Evolutionary conservation across 2,113 vertebrate species (phyloP).

Genomic region (Scomber colias): DNA sequence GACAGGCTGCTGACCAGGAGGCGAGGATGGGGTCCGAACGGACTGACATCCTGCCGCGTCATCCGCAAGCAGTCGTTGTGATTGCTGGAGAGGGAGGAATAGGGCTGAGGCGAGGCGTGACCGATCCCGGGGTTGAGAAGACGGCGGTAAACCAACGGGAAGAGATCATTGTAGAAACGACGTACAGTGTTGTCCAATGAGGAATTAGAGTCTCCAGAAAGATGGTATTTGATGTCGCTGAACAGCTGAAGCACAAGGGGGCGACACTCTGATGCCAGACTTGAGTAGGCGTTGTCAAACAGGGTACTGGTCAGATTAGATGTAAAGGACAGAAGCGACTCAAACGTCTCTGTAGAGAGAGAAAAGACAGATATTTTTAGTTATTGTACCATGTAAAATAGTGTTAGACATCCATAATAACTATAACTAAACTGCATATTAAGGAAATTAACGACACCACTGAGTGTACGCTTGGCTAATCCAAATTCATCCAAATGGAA

Average conservation of each 20-base stretch:
- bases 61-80: constrained; percentile 89
- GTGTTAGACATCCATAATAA: neutral
- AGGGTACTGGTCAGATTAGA: constrained; percentile 89
- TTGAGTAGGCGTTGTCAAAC: constrained; percentile 89
- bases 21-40: constrained; percentile 89
- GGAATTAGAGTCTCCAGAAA: constrained; percentile 84
- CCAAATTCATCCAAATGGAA: no score
- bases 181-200: constrained; percentile 84
- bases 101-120: constrained; percentile 56
- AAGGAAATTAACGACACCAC: no score
- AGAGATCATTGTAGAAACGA: constrained; percentile 90
- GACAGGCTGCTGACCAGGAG: constrained; percentile 84
- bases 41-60: constrained; percentile 89
- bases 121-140: constrained; percentile 90
- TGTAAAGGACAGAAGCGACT: constrained; percentile 89
- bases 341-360: constrained; percentile 87
- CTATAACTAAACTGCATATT: neutral
- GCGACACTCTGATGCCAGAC: constrained; percentile 87
- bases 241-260: constrained; percentile 89
- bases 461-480: no score
- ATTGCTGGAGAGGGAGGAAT: constrained; percentile 44
- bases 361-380: constrained; percentile 15
- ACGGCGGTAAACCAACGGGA: constrained; percentile 90
- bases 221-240: constrained; percentile 86
- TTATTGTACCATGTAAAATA: neutral